Evolutionary conservation across 2,888 invertebrate genomes (phyloP).

Genomic region (Stramonita haemastoma): DNA sequence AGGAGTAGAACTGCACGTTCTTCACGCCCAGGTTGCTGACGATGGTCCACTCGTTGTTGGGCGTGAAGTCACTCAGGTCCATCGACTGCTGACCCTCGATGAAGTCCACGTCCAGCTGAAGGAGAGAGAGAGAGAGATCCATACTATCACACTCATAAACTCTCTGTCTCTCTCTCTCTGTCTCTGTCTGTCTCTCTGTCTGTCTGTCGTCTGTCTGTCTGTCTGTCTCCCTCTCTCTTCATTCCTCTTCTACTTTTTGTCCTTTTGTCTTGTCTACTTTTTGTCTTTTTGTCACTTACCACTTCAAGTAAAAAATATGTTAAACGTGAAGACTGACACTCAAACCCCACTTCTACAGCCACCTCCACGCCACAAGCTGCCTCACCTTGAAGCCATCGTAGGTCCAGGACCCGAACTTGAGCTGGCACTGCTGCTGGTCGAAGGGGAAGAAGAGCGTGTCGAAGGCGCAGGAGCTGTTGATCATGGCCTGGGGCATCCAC

Average conservation of each 20-base stretch:
- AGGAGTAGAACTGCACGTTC: conserved; percentile 72
- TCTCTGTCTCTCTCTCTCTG: too few relatives aligned
- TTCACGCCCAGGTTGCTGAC: conserved; percentile 67
- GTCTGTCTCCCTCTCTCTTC: too few relatives aligned
- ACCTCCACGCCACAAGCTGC: not conserved
- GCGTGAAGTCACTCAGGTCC: conserved; percentile 72
- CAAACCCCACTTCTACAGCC: not conserved
- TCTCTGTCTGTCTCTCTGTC: too few relatives aligned
- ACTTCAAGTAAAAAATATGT: not conserved
- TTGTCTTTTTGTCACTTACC: not conserved
- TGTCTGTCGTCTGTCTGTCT: not conserved
- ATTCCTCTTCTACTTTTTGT: not conserved
- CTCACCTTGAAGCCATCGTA: conserved; percentile 74
- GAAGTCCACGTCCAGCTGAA: conserved; percentile 67
- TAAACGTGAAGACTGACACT: not conserved
- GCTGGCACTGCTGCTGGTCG: conserved; percentile 73
- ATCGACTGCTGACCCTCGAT: conserved; percentile 58
- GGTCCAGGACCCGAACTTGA: conserved; percentile 77
- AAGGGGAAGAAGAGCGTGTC: conserved; percentile 77
- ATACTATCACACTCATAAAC: too few relatives aligned
- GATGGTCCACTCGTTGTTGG: conserved; percentile 77
- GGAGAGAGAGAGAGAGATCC: not conserved
- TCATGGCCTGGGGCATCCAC: conserved; percentile 75
- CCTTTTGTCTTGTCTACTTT: not conserved
- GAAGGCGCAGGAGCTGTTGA: conserved; percentile 74